These are phyloP conservation scores for Proctacanthus coquilletti DNA, from an alignment of 1,140 invertebrate genomes.

Conservation along the genomic window DNA sequence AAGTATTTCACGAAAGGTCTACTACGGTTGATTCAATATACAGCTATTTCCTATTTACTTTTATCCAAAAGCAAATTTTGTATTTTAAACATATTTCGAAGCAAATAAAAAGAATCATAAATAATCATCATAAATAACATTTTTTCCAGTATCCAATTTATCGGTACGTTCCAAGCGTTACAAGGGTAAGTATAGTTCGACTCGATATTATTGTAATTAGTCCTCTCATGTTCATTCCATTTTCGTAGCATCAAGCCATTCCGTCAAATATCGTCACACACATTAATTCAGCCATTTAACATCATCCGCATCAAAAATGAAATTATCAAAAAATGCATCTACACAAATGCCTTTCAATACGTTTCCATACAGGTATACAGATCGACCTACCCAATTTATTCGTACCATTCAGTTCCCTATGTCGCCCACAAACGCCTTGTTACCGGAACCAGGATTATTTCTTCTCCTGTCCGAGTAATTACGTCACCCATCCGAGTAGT, in stretches of 20 bases:
- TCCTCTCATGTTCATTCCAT: neutral
- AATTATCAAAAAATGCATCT: too few relatives aligned
- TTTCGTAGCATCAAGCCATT: neutral
- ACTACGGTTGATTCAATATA: too few relatives aligned
- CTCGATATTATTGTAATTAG: neutral
- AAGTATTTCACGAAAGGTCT: too few relatives aligned
- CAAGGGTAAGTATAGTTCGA: neutral
- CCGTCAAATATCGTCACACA: neutral
- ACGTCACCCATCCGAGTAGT: slow-evolving; percentile 26
- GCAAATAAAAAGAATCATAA: too few relatives aligned
- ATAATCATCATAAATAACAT: too few relatives aligned
- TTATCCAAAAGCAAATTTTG: too few relatives aligned
- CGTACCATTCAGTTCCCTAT: slow-evolving; percentile 34
- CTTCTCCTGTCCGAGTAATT: slow-evolving; percentile 26
- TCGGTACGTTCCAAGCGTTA: slow-evolving; percentile 11
- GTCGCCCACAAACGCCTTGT: slow-evolving; percentile 47
- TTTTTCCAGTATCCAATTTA: slow-evolving; percentile 22
- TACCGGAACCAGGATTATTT: slow-evolving; percentile 20
- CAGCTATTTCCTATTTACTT: too few relatives aligned
- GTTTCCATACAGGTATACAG: slow-evolving; percentile 26
- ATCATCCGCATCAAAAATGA: slow-evolving; percentile 3
- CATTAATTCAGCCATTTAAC: too few relatives aligned
- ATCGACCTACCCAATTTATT: slow-evolving; percentile 28
- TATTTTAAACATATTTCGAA: too few relatives aligned
- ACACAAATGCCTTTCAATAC: too few relatives aligned